A percentile compares a stretch with the other conserved stretches of the same genome.
These are phyloP conservation scores for Drepana falcataria DNA, from an alignment of 2,888 invertebrate genomes.

Conservation along the genomic window DNA sequence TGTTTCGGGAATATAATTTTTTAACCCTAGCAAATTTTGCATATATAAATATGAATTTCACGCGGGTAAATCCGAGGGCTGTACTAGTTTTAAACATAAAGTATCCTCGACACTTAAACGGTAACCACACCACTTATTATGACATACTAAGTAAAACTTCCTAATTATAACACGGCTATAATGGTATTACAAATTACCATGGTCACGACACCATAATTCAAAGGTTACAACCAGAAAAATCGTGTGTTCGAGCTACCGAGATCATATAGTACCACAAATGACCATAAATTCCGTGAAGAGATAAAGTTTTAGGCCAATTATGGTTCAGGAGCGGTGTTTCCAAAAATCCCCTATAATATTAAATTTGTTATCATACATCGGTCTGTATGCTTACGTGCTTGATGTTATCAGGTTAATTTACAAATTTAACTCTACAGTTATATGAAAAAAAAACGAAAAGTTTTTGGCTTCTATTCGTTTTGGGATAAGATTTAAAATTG, in stretches of 20 bases:
- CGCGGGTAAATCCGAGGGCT: no score
- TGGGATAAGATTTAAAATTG: slow-evolving; percentile 1
- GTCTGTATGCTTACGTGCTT: slow-evolving; percentile 59
- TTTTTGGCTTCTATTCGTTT: slow-evolving; percentile 4
- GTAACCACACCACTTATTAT: not conserved
- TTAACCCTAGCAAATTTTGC: no score
- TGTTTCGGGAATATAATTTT: no score
- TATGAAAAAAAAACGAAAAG: not conserved
- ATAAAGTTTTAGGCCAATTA: slow-evolving; percentile 70
- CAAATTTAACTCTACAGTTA: slow-evolving; percentile 22
- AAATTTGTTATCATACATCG: slow-evolving; percentile 61
- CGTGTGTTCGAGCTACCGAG: slow-evolving; percentile 43
- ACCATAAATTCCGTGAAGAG: slow-evolving; percentile 70
- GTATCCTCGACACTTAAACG: not conserved
- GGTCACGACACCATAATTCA: slow-evolving; percentile 58
- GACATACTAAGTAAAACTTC: not conserved
- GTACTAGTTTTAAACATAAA: not conserved
- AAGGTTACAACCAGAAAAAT: slow-evolving; percentile 29
- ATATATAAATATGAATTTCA: no score
- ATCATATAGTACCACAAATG: slow-evolving; percentile 54
- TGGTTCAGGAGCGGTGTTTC: slow-evolving; percentile 62
- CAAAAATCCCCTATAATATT: slow-evolving; percentile 61
- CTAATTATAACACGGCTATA: not conserved
- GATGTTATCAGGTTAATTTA: slow-evolving; percentile 53
- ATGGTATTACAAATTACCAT: slow-evolving; percentile 18